Evolutionary conservation across 2,113 vertebrate species (phyloP).

Genomic region (Platysternon megacephalum): DNA sequence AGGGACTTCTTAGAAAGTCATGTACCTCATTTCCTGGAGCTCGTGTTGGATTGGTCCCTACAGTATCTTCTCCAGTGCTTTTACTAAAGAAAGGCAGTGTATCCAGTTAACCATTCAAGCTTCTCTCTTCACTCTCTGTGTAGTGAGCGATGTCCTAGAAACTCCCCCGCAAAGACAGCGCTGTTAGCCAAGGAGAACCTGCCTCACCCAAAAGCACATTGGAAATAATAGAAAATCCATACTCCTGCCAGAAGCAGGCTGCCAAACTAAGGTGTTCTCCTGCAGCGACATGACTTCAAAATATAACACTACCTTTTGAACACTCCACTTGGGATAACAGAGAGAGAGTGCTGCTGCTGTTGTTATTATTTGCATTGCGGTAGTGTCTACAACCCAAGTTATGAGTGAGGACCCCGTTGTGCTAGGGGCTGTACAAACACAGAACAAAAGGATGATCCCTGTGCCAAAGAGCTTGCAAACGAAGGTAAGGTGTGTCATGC

Average conservation of each 20-base stretch:
- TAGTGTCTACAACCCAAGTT: not conserved
- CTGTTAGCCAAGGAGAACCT: rapidly evolving
- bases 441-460: not conserved
- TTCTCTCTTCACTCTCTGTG: not conserved
- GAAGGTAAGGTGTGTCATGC: not conserved
- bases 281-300: not conserved
- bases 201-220: not conserved
- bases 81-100: not conserved
- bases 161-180: not conserved
- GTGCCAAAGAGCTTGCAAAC: not conserved
- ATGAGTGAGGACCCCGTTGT: not conserved
- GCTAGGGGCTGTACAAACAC: not conserved
- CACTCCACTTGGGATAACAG: not conserved
- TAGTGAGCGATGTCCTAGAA: not conserved
- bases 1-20: not conserved
- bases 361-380: not conserved
- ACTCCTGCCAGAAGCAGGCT: not conserved
- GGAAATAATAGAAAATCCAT: not conserved
- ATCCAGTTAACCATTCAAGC: not conserved
- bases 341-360: not conserved
- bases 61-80: not conserved
- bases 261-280: rapidly evolving
- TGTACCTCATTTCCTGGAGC: not conserved
- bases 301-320: not conserved
- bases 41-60: too few species aligned